Base-by-base conservation (phyloP, 2,113 vertebrate species). In the Ceyx margarethae region DNA sequence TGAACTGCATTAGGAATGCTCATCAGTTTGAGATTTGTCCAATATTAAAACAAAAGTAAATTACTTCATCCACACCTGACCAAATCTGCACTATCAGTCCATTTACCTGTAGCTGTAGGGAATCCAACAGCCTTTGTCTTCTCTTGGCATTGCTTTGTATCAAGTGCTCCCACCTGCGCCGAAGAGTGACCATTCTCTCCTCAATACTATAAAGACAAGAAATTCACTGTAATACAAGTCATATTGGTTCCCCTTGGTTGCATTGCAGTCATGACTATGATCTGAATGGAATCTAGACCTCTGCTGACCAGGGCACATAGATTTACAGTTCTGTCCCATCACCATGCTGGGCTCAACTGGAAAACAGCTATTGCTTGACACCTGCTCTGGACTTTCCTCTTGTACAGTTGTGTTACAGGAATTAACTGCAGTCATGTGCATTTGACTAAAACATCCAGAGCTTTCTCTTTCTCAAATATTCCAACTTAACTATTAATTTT, bases 101-200 rank as follows among this genome's bases (percentile, higher is more conserved):
- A 65, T 85, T 94, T 95, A 99, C 99, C 98, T 99, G 98, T 76
- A 98, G 94, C 35, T 96, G 97, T 72, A 98, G 96, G 15, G 98
- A 98, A 92, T 97, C 96, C 90, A 98, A 71, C 77, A 99, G 92
- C 43, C 64, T 94, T 71, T 66, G 93, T 87, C 96, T 97, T 84
- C 98, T 98, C 90, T 96, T 43, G 9, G 95, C 85, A 84, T 97
- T 98, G 96, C 85, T 98, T 65, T 97, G 96, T 76, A 96, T 95
- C 78, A 99, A 73, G 50, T 35, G 91, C 62, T 82, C 87, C 97
- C 97, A 98, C 73, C 92, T 91, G 7, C 29, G 89, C 88, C 28
- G 96, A 77, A 98, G 91, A 45, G 73, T 88, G 85, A 65, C 57
- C 46, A 98, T 97, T 87, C 96, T 96, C 84, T 98, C 97, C 94